Evolutionary conservation across 1,140 invertebrate species (phyloP).

Genomic region (Metopolophium dirhodum): DNA sequence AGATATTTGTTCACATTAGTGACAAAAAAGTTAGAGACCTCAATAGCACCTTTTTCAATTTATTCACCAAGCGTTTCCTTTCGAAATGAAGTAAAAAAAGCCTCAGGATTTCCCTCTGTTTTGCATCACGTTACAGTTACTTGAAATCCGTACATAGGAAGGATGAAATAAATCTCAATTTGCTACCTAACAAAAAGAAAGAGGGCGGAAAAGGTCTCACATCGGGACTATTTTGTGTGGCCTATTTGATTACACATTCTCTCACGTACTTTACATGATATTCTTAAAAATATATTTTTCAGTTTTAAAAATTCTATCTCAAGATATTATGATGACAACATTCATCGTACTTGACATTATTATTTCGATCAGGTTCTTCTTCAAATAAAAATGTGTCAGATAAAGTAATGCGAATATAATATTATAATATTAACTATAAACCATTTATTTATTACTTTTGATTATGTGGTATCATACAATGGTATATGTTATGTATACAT

Average conservation of each 20-base stretch:
- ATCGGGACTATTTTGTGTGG: slow-evolving; percentile 38
- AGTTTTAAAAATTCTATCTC: slow-evolving; percentile 23
- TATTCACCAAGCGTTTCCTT: slow-evolving; percentile 45
- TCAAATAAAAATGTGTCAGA: background rate
- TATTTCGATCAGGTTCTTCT: slow-evolving; percentile 11
- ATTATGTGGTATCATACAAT: background rate
- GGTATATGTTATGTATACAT: background rate
- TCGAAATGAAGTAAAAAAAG: slow-evolving; percentile 26
- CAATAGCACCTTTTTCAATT: slow-evolving; percentile 42
- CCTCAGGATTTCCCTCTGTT: slow-evolving; percentile 36
- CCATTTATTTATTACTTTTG: background rate
- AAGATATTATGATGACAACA: slow-evolving; percentile 19
- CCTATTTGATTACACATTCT: slow-evolving; percentile 45
- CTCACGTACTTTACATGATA: slow-evolving; percentile 37
- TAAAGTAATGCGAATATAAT: background rate
- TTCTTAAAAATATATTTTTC: slow-evolving; percentile 4
- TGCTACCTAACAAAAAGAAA: slow-evolving; percentile 32
- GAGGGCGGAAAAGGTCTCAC: slow-evolving; percentile 36
- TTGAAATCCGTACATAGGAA: background rate
- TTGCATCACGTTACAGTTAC: slow-evolving; percentile 42
- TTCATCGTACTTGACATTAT: background rate
- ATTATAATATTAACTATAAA: background rate
- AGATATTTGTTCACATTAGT: slow-evolving; percentile 40
- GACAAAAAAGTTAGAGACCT: slow-evolving; percentile 10
- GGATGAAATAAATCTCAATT: slow-evolving; percentile 41